A percentile compares a stretch with the other conserved stretches of the same genome.
These are phyloP conservation scores for Achlya flavicornis DNA, from an alignment of 2,888 invertebrate genomes.

Conservation along the genomic window DNA sequence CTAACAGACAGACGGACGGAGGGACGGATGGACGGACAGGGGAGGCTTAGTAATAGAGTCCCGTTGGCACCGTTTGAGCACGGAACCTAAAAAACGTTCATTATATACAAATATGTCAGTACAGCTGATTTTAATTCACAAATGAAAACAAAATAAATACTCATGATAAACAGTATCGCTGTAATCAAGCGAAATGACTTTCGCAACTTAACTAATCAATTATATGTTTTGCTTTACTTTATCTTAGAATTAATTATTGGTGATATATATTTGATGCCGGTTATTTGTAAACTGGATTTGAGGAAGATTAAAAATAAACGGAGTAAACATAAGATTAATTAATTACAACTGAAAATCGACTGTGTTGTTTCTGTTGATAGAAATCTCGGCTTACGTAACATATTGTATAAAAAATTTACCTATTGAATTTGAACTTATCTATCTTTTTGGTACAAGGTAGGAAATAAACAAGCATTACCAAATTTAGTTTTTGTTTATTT, in stretches of 20 bases:
- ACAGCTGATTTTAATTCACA: slow-evolving; percentile 31
- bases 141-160: slow-evolving; percentile 28
- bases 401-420: too few relatives aligned
- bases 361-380: too few relatives aligned
- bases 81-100: slow-evolving; percentile 21
- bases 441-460: too few relatives aligned
- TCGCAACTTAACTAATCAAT: slow-evolving; percentile 50
- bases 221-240: slow-evolving; percentile 39
- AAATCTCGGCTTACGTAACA: too few relatives aligned
- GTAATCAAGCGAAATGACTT: slow-evolving; percentile 41
- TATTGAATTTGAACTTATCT: too few relatives aligned
- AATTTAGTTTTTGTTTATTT: too few relatives aligned
- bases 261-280: slow-evolving; percentile 15
- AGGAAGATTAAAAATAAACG: slow-evolving; percentile 4
- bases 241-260: slow-evolving; percentile 38
- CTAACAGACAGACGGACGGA: too few relatives aligned
- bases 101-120: slow-evolving; percentile 36
- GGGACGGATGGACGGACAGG: too few relatives aligned
- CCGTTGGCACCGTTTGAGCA: too few relatives aligned
- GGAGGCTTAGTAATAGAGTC: too few relatives aligned
- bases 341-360: neutral
- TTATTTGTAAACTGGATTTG: slow-evolving; percentile 14
- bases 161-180: slow-evolving; percentile 23
- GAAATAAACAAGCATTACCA: too few relatives aligned
- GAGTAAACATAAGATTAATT: neutral